Percentiles rank a stretch among this genome's conserved stretches.
Evolutionary conservation across 2,113 vertebrate species (phyloP).

Genomic region (Nycticebus coucang): DNA sequence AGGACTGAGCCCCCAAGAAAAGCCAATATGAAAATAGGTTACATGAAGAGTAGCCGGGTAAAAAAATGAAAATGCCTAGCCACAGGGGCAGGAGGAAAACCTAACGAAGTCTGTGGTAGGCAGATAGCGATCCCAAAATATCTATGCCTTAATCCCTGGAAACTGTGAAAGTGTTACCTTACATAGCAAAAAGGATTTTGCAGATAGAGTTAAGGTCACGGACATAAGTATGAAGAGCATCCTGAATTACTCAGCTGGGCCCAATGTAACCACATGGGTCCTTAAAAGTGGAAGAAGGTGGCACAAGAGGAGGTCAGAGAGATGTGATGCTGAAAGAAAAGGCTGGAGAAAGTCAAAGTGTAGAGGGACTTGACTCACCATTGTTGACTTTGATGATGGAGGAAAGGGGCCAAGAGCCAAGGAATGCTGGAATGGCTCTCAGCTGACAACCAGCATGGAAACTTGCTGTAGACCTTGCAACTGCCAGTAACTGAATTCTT

Average conservation of each 20-base stretch:
- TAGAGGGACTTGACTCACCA: background rate
- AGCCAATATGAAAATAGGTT: background rate
- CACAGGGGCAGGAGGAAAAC: background rate
- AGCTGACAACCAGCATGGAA: background rate
- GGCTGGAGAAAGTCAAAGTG: background rate
- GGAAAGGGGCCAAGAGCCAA: background rate
- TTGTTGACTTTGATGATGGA: background rate
- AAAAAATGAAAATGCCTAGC: constrained; percentile 1
- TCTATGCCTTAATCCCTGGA: background rate
- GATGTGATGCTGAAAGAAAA: background rate
- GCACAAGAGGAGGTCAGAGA: background rate
- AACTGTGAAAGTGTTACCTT: background rate
- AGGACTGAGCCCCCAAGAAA: constrained; percentile 18
- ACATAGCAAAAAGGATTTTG: constrained; percentile 16
- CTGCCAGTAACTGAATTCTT: background rate
- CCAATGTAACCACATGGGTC: background rate
- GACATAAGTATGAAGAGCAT: background rate
- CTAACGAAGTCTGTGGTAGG: background rate
- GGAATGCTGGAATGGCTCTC: background rate
- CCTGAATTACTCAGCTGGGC: background rate
- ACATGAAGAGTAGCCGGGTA: background rate
- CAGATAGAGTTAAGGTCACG: background rate
- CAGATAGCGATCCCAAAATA: background rate
- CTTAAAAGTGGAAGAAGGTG: background rate
- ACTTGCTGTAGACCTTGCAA: background rate